Base-by-base conservation (phyloP, 2,888 invertebrate species). In the Pomacea canaliculata region DNA sequence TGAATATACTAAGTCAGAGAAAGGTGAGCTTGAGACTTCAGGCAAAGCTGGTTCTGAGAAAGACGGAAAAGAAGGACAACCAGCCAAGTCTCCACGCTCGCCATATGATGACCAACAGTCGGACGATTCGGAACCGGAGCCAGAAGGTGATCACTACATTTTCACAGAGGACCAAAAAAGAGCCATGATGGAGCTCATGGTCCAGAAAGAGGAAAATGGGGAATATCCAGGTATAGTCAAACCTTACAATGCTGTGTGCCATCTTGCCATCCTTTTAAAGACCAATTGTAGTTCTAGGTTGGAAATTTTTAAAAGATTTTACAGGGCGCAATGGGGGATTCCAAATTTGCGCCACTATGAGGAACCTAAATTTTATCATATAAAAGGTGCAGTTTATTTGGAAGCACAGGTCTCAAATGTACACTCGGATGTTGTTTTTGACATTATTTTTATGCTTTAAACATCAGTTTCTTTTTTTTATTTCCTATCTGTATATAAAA, bases 81-180 rank as follows among this genome's bases (percentile, higher is more conserved):
- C 70, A 8, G 78, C 76, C 27, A 72, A 81, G 66, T 67, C 79
- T 69, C 81, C 80, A 68, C 80, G 79, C 62, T 79, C 78, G 16
- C 71, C 73, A 4, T 75, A 74, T 49, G 79, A 71, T 56, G 73
- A 68, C 59, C 65, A 56, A 23, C 78, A 63, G 75, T 77, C 63
- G 12, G 74, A 74, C n/a, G 74, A 74, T 69, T 74, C 66, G 19
- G 72, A 74, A 60, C 76, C 75, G 27, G 85, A 85, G 73, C 83
- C 84, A 0, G 87, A 87, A 62, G 82, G 79, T 9, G 85, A 87
- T 71, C 83, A 84, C 67, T 84, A 87, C 73, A 82, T 81, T 70
- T 80, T 88, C 68, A 88, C 87, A 18, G 89, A 87, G 37, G 89
- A 89, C 76, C 89, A 89, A 77, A 81, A 81, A 73, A 77, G 86